Conservation (phyloP, 1,140 invertebrate species). For the Heliconius hermathena region DNA sequence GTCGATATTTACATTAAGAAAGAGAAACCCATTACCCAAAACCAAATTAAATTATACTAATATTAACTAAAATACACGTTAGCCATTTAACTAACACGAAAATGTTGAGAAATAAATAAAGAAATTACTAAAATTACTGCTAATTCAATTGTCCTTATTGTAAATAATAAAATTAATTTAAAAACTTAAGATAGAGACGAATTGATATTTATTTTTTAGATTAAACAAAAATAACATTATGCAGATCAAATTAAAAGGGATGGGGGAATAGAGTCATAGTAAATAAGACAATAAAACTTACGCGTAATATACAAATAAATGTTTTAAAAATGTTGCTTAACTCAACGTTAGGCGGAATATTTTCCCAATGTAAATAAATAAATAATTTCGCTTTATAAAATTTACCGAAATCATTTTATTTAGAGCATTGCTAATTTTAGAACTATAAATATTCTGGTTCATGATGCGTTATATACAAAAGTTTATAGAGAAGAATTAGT, state of each 20-base stretch:
- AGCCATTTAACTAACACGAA: conserved; percentile 4
- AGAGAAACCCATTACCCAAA: conserved; percentile 49
- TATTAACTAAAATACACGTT: conserved; percentile 5
- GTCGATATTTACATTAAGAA: conserved; percentile 46
- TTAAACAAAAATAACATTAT: not conserved
- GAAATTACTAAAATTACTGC: conserved; percentile 9
- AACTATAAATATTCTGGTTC: conserved; percentile 15
- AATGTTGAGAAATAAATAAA: conserved; percentile 12
- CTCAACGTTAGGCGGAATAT: conserved; percentile 65
- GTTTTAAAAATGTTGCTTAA: conserved; percentile 55
- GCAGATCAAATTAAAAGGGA: conserved; percentile 1
- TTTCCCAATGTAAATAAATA: conserved; percentile 40
- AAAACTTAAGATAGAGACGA: not conserved
- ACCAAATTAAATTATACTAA: conserved; percentile 23
- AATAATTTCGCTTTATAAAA: not conserved
- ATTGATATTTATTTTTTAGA: not conserved
- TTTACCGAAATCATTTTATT: conserved; percentile 9
- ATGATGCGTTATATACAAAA: conserved; percentile 14
- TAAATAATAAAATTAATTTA: not conserved
- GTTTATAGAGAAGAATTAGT: conserved; percentile 33
- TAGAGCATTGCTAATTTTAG: not conserved
- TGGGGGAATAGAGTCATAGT: not conserved
- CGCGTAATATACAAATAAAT: conserved; percentile 31
- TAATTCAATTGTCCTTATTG: not conserved
- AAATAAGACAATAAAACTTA: conserved; percentile 21